These are phyloP conservation scores for Caenorhabditis sp. DNA, from an alignment of 2,888 invertebrate species.

Conservation along the genomic window DNA sequence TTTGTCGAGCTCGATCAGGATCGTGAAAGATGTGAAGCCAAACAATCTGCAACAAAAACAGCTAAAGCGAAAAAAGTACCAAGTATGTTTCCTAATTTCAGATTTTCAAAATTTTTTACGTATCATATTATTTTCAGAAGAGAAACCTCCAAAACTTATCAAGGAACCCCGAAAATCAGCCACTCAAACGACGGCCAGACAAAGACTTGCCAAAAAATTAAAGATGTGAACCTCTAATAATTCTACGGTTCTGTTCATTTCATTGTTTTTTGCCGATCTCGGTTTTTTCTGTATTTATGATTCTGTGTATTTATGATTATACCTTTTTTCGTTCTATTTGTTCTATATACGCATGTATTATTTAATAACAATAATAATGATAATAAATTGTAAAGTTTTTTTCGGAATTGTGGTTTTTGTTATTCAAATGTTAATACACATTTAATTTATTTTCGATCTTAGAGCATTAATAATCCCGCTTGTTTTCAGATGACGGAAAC, in stretches of 20 bases:
- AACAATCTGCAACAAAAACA: conserved; percentile 9
- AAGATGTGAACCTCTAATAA: conserved; percentile 13
- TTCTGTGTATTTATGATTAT: background rate
- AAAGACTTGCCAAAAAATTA: conserved; percentile 25
- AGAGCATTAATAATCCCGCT: too few species aligned
- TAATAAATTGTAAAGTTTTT: too few species aligned
- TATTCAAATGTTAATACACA: background rate
- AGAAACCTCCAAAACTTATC: conserved; percentile 11
- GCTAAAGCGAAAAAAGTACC: conserved; percentile 12
- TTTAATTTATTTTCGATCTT: too few species aligned
- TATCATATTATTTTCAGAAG: background rate
- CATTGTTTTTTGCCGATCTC: background rate
- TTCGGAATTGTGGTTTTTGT: background rate
- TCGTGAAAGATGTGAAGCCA: conserved; percentile 18
- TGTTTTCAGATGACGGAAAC: conserved; percentile 17
- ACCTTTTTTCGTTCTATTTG: background rate
- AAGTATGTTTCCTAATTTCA: too few species aligned
- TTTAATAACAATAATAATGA: too few species aligned
- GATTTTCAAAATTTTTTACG: background rate
- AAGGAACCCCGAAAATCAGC: conserved; percentile 13
- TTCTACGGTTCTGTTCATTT: background rate
- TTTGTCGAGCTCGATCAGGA: conserved; percentile 4
- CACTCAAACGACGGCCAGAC: background rate
- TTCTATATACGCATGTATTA: too few species aligned
- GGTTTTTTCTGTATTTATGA: background rate